Base-by-base conservation (phyloP, 2,113 vertebrate genomes). In the Scomber colias region DNA sequence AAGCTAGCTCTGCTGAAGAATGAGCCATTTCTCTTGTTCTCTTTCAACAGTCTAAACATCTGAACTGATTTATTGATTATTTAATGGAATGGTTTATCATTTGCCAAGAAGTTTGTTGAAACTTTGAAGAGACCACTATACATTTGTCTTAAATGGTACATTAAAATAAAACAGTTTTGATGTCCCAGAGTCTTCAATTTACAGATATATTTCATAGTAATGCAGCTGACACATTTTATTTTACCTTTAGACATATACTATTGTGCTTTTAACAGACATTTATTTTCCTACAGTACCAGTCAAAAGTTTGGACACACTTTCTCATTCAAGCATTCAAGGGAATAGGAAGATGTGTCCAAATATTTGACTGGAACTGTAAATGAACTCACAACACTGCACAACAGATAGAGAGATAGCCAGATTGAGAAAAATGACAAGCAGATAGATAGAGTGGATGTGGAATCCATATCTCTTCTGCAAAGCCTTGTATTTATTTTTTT, bases 1-100 rank as follows among this genome's bases (percentile, higher is more conserved):
- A 89, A 89, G 74, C 62, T 71, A 19, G 54, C 71, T 62, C 48
- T 27, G 49, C 67, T 71, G 75, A 81, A 67, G 70, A 91, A 85
- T 60, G 73, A 86, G 66, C 31, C 30, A 80, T 82, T 89, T 81
- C 49, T 79, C 59, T 86, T 75, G 56, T 83, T 76, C 72, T 85
- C 53, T 75, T 81, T 74, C 50, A 86, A 64, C 30, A 85, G 65
- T 75, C 54, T 14, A 11, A 69, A 78, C 83, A 73, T 15, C 68
- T 48, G 76, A 83, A 68, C 17, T 64, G 79, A 91, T 84, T 65
- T 84, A 92, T 92, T 90, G 83, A 87, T 85, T 74, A 83, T 89
- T 89, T 86, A 85, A 89, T 85, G 67, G 72, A 75, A 67, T 75
- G 79, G 81, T 87, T 87, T 71, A 87, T 89, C 76, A 84, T 79